Percentiles rank a stretch among this genome's conserved stretches.
These are phyloP conservation scores for Chironomus tentans DNA, from an alignment of 2,888 invertebrate genomes.

Conservation along the genomic window DNA sequence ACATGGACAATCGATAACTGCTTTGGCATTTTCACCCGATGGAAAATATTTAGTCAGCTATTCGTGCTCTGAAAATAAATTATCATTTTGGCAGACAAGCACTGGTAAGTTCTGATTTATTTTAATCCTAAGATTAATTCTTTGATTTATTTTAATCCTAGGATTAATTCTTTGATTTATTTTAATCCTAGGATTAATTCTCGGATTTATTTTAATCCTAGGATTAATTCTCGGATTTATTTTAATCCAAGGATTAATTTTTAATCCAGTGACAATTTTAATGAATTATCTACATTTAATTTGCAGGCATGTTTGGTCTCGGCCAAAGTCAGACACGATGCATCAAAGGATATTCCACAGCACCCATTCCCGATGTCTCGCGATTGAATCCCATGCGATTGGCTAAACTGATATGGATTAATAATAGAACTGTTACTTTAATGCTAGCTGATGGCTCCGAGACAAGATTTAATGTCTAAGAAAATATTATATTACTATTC, in stretches of 20 bases:
- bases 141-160: slow-evolving; percentile 9
- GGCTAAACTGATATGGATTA: slow-evolving; percentile 92
- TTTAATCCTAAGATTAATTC: neutral
- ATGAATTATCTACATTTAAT: neutral
- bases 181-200: neutral
- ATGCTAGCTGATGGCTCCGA: slow-evolving; percentile 96
- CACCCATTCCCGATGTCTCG: slow-evolving; percentile 81
- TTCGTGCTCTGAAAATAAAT: slow-evolving; percentile 84
- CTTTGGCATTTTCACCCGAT: slow-evolving; percentile 92
- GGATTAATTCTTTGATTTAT: neutral
- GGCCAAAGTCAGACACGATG: slow-evolving; percentile 96
- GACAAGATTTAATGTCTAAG: slow-evolving; percentile 68
- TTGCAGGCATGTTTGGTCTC: slow-evolving; percentile 83
- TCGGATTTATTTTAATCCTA: too few species aligned
- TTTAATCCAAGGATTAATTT: neutral
- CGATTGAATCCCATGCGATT: slow-evolving; percentile 80
- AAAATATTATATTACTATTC: neutral
- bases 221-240: too few species aligned
- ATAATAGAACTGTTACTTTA: slow-evolving; percentile 82
- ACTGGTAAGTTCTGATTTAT: slow-evolving; percentile 51
- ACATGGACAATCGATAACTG: slow-evolving; percentile 76
- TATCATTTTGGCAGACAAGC: slow-evolving; percentile 97
- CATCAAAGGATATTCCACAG: slow-evolving; percentile 89
- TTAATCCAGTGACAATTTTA: neutral
- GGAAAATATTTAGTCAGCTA: slow-evolving; percentile 96